Conservation (phyloP, 2,888 invertebrate species). For the Perizoma flavofasciatum region DNA sequence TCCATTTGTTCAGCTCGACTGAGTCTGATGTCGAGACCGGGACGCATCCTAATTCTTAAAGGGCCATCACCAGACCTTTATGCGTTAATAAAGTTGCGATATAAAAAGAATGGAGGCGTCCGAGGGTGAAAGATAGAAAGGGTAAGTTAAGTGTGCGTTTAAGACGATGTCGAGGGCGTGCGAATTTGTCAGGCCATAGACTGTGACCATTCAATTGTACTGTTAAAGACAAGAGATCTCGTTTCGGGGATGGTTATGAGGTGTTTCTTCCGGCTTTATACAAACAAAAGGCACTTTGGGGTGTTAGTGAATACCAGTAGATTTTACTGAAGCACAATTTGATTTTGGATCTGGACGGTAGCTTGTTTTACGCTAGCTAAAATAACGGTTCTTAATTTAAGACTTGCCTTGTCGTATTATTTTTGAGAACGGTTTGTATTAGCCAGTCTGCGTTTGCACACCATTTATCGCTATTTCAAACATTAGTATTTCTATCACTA, state of each 20-base stretch:
- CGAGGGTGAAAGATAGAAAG: constrained; percentile 79
- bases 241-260: constrained; percentile 48
- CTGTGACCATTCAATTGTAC: constrained; percentile 73
- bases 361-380: no score
- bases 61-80: constrained; percentile 83
- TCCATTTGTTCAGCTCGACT: constrained; percentile 78
- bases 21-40: constrained; percentile 66
- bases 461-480: no score
- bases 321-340: background rate
- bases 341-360: no score
- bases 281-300: constrained; percentile 30
- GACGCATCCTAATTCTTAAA: constrained; percentile 83
- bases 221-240: constrained; percentile 75
- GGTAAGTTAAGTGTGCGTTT: constrained; percentile 83
- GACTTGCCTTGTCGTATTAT: no score
- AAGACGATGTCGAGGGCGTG: constrained; percentile 81
- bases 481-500: no score
- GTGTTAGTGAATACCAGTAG: constrained; percentile 5
- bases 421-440: no score
- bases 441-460: no score
- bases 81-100: constrained; percentile 84
- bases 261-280: constrained; percentile 46
- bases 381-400: no score
- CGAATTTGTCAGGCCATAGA: constrained; percentile 79
- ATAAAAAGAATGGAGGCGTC: constrained; percentile 82